Evolutionary conservation across 2,888 invertebrate genomes (phyloP).

Genomic region (Dendrolimus pini): DNA sequence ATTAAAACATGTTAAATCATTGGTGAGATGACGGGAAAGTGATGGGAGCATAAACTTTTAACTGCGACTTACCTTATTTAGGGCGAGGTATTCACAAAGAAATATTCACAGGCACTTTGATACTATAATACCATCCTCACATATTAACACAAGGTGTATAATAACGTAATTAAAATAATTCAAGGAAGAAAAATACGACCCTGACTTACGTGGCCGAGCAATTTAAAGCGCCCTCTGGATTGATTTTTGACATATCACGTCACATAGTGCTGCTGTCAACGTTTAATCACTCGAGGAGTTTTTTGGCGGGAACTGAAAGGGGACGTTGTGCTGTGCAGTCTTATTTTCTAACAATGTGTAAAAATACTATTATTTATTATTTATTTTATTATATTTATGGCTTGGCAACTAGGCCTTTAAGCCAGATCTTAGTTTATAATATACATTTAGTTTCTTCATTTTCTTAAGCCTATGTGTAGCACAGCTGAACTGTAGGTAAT

Average conservation of each 20-base stretch:
- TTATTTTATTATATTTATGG: no score
- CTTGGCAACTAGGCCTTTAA: no score
- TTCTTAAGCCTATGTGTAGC: no score
- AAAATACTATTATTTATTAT: no score
- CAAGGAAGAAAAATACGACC: slow-evolving; percentile 67
- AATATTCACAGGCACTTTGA: slow-evolving; percentile 42
- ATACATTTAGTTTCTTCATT: no score
- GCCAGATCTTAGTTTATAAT: no score
- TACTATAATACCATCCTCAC: slow-evolving; percentile 59
- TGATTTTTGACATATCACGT: slow-evolving; percentile 47
- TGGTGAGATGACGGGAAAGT: slow-evolving; percentile 49
- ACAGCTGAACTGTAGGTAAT: no score
- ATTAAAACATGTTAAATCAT: slow-evolving; percentile 68
- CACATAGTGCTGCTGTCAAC: no score
- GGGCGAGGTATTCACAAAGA: slow-evolving; percentile 39
- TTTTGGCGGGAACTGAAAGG: no score
- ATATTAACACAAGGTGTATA: slow-evolving; percentile 49
- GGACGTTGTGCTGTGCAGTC: no score
- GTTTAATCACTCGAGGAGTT: no score
- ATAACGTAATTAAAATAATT: slow-evolving; percentile 52
- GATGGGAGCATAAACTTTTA: slow-evolving; percentile 28
- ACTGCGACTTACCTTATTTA: slow-evolving; percentile 46
- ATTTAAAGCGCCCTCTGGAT: slow-evolving; percentile 69
- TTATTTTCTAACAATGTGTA: no score
- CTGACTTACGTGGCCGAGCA: slow-evolving; percentile 75